phyloP scores from a whole-genome alignment of 2,113 vertebrate species.

The Alligator mississippiensis region DNA sequence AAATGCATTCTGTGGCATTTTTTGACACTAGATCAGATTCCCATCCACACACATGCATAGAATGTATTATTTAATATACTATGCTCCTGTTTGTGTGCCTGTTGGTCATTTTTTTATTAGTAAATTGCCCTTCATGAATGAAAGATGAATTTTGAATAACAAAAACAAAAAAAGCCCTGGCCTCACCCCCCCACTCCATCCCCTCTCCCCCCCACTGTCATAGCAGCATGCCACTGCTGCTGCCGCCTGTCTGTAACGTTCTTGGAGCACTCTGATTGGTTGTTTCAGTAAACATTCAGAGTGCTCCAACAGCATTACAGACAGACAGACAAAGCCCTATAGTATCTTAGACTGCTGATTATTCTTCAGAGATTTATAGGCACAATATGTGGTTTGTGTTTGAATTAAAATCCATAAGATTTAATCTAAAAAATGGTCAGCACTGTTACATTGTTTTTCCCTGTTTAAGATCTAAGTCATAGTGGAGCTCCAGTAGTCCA shows the following conservation, averaged over 20 bases:
- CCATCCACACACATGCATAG: not conserved
- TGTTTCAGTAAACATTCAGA: too few species aligned
- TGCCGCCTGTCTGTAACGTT: too few species aligned
- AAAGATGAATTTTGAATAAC: too few species aligned
- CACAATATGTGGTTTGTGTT: not conserved
- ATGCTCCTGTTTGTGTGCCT: not conserved
- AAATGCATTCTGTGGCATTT: not conserved
- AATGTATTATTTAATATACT: not conserved
- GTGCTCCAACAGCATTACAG: too few species aligned
- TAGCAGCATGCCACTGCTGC: too few species aligned
- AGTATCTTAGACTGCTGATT: not conserved
- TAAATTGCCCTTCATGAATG: too few species aligned
- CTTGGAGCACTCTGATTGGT: too few species aligned
- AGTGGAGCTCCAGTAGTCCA: not conserved
- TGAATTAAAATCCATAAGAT: conserved; percentile 1
- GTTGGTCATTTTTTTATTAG: not conserved
- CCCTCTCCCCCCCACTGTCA: too few species aligned
- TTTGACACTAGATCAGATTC: not conserved
- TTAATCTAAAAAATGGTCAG: not conserved
- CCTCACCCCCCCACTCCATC: too few species aligned
- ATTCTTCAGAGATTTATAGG: conserved; percentile 10
- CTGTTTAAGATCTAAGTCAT: not conserved
- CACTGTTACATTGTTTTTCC: not conserved
- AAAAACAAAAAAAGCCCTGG: too few species aligned
- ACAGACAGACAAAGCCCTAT: too few species aligned